Conservation (phyloP, 2,888 invertebrate species). For the Cartodere bifasciata region DNA sequence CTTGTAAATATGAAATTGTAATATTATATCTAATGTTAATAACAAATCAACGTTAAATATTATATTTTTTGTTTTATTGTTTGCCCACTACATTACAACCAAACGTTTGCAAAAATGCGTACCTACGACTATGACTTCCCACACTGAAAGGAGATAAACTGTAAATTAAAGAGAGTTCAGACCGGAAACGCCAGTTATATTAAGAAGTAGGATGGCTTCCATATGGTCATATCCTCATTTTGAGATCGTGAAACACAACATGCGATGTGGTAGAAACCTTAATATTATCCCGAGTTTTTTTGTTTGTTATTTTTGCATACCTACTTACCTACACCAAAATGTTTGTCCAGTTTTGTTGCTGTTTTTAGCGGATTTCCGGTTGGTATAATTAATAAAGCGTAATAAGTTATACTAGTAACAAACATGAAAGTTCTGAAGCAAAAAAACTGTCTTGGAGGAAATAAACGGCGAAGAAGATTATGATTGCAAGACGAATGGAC, state of each 20-base stretch:
- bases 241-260: constrained; percentile 14
- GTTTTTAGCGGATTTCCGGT: too few relatives aligned
- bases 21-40: constrained; percentile 34
- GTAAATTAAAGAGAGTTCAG: constrained; percentile 12
- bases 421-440: too few relatives aligned
- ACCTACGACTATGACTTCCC: background rate
- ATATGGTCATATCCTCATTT: constrained; percentile 34
- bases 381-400: too few relatives aligned
- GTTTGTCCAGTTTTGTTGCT: too few relatives aligned
- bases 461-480: too few relatives aligned
- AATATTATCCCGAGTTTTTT: too few relatives aligned
- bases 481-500: too few relatives aligned
- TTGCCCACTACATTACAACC: constrained; percentile 5
- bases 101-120: background rate
- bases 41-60: constrained; percentile 27
- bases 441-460: too few relatives aligned
- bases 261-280: too few relatives aligned
- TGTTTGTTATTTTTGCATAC: too few relatives aligned
- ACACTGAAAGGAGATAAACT: constrained; percentile 1
- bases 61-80: constrained; percentile 16
- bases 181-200: constrained; percentile 47
- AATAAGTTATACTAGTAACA: too few relatives aligned
- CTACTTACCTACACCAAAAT: too few relatives aligned
- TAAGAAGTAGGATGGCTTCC: constrained; percentile 34
- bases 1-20: constrained; percentile 32